phyloP scores from a whole-genome alignment of 2,888 invertebrate genomes.

The Ypsolopha scabrella region DNA sequence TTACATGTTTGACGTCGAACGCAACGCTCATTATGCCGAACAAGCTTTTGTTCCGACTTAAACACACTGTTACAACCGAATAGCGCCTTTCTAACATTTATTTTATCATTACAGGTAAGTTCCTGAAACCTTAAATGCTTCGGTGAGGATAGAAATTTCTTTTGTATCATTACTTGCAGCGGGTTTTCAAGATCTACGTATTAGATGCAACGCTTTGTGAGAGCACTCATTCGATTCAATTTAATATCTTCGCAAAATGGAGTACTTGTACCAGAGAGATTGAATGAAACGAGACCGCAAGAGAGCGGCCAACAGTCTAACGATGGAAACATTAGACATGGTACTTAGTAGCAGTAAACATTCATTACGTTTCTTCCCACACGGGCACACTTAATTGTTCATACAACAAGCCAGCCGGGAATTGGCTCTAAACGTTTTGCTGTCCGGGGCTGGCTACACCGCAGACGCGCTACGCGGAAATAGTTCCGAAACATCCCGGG shows the following conservation, averaged over 20 bases:
- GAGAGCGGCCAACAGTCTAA: slow-evolving; percentile 9
- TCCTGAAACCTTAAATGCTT: slow-evolving; percentile 38
- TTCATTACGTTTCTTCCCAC: slow-evolving; percentile 56
- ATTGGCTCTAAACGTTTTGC: slow-evolving; percentile 60
- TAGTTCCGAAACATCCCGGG: slow-evolving; percentile 24
- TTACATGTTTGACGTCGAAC: slow-evolving; percentile 65
- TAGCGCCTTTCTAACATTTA: slow-evolving; percentile 57
- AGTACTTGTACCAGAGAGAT: no score
- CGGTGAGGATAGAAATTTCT: slow-evolving; percentile 36
- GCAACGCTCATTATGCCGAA: slow-evolving; percentile 65
- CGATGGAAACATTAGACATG: slow-evolving; percentile 28
- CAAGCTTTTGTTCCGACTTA: slow-evolving; percentile 62
- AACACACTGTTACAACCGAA: slow-evolving; percentile 60
- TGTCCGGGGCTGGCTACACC: slow-evolving; percentile 53
- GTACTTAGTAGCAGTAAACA: slow-evolving; percentile 50
- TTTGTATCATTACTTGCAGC: slow-evolving; percentile 29
- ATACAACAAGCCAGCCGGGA: slow-evolving; percentile 64
- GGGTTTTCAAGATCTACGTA: background rate
- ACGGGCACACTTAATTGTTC: slow-evolving; percentile 61
- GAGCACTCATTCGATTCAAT: background rate
- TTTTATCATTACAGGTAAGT: slow-evolving; percentile 64
- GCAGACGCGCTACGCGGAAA: slow-evolving; percentile 43
- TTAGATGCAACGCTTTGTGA: background rate
- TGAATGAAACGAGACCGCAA: background rate
- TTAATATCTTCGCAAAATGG: background rate